A percentile compares a stretch with the other conserved stretches of the same genome.
phyloP scores from a whole-genome alignment of 2,797 vertebrate genomes.

The Falco peregrinus region DNA sequence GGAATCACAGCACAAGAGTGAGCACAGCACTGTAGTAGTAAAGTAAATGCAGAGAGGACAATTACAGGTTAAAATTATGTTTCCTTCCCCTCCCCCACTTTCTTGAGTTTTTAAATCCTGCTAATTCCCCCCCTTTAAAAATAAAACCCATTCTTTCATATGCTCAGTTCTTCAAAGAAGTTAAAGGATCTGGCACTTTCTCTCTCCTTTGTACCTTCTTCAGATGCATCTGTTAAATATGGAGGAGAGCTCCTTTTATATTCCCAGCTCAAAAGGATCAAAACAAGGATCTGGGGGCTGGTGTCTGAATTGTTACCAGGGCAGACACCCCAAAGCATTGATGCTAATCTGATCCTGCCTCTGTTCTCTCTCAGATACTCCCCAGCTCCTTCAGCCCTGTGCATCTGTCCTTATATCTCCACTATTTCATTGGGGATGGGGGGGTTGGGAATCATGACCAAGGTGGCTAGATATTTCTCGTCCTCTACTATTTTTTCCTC shows the following conservation, averaged over 20 bases:
- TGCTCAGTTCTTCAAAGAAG: not conserved
- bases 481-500: not conserved
- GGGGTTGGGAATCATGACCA: not conserved
- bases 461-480: not conserved
- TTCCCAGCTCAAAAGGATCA: conserved; percentile 9
- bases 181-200: not conserved
- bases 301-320: not conserved
- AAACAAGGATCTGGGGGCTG: not conserved
- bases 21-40: not conserved
- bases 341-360: not conserved
- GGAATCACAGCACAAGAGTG: not conserved
- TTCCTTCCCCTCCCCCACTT: not conserved
- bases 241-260: conserved; percentile 23
- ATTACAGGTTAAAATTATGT: not conserved
- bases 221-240: conserved; percentile 27
- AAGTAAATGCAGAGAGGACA: not conserved
- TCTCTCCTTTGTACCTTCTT: not conserved
- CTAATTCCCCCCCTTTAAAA: not conserved
- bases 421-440: not conserved
- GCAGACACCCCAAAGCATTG: not conserved
- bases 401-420: not conserved
- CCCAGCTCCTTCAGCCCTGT: not conserved
- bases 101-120: not conserved
- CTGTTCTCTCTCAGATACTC: not conserved
- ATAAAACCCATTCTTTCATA: not conserved